Evolutionary conservation across 2,888 invertebrate genomes (phyloP).

Genomic region (Phorcus lineatus): DNA sequence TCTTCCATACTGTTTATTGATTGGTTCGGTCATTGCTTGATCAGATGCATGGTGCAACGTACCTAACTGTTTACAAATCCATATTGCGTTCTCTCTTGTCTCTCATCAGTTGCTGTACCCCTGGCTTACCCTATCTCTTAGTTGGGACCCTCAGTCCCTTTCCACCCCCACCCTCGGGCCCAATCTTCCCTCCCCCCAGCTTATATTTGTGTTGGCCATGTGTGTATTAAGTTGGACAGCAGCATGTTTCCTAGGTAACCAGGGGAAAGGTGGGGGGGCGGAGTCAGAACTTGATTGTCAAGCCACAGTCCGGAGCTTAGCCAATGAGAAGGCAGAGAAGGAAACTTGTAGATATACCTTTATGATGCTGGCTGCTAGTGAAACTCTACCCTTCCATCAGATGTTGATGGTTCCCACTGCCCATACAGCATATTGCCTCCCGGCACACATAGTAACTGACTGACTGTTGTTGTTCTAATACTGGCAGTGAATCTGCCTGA

Average conservation of each 20-base stretch:
- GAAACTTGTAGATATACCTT: background rate
- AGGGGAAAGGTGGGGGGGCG: background rate
- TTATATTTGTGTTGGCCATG: conserved; percentile 7
- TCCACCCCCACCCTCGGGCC: background rate
- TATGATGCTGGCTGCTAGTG: background rate
- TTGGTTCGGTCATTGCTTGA: background rate
- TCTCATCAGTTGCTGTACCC: too few relatives aligned
- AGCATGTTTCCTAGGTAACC: conserved; percentile 21
- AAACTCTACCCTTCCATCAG: background rate
- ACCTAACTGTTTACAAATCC: background rate
- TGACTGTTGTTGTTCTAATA: too few relatives aligned
- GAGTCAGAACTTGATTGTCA: background rate
- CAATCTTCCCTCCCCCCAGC: background rate
- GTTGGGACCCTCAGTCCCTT: background rate
- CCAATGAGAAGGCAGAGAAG: background rate
- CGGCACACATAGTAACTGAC: too few relatives aligned
- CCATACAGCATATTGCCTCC: too few relatives aligned
- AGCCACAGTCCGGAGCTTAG: background rate
- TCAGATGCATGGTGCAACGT: background rate
- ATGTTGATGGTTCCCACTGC: background rate
- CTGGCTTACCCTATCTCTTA: background rate
- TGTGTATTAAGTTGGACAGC: conserved; percentile 13
- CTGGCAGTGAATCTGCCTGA: background rate
- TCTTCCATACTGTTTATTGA: conserved; percentile 1
- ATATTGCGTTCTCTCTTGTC: background rate